Evolutionary conservation across 2,113 vertebrate species (phyloP).

Genomic region (Barnardius zonarius): DNA sequence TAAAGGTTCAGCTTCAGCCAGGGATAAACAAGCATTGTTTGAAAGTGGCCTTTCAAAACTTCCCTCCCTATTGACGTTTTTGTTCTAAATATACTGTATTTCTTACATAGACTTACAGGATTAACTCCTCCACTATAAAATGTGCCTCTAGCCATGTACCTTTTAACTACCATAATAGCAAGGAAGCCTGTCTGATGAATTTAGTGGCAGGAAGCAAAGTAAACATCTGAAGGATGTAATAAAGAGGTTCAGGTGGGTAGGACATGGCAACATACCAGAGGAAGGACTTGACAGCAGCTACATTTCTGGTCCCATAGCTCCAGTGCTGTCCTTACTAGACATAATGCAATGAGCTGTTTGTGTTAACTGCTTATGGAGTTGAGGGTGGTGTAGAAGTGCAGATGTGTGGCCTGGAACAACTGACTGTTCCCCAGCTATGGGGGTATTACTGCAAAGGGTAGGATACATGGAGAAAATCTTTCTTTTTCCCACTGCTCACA

Average conservation of each 20-base stretch:
- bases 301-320: neutral
- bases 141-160: neutral
- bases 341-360: neutral
- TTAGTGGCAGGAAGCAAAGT: constrained; percentile 47
- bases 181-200: constrained; percentile 14
- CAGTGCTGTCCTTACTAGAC: neutral
- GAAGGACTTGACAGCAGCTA: neutral
- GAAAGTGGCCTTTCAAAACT: neutral
- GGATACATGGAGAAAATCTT: neutral
- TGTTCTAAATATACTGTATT: neutral
- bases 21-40: neutral
- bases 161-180: constrained; percentile 32
- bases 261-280: neutral
- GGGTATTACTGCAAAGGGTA: neutral
- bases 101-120: neutral
- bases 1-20: neutral
- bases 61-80: neutral
- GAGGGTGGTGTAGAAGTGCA: neutral
- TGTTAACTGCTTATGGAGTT: neutral
- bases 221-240: constrained; percentile 43
- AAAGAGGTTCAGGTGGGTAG: constrained; percentile 14
- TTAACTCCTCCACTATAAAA: neutral
- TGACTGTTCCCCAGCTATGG: neutral
- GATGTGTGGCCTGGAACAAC: neutral
- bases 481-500: neutral